Evolutionary conservation across 2,797 vertebrate genomes (phyloP), one percentile per base, ranked within the genome.

Genomic region (Dipus sagitta): DNA sequence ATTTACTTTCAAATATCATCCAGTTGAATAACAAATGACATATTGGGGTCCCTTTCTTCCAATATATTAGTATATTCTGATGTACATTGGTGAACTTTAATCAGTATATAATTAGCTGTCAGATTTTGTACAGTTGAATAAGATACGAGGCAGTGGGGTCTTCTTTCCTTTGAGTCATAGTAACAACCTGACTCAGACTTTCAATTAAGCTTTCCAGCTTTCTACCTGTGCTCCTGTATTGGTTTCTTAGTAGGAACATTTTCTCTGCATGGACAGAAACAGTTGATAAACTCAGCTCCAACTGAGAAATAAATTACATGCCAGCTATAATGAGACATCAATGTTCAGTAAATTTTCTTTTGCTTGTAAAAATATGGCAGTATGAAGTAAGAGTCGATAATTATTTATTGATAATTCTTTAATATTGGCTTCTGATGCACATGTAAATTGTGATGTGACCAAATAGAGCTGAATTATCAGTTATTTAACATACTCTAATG

Each of bases 301-400:
- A 87, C 98, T 94, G 98, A 95, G 98, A 98, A 98, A 98, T 98
- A 98, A 98, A 98, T 98, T 98, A 97, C 97, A 98, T 96, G 58
- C 97, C 97, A 96, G 96, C 95, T 95, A 91, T 98, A 98, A 98
- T 98, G 98, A 98, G 98, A 97, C 97, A 95, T 98, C 96, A 96
- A 58, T 75, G 92, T 98, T 98, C 96, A 93, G 97, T 96, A 97
- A 97, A 97, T 96, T 97, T 97, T 97, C 96, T 72, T 95, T 97
- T 97, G 97, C 96, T 97, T 97, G 94, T 75, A 32, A 95, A 95
- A 97, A 80, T 84, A 91, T 72, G 97, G 91, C 95, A 88, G 71
- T 54, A 4, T 96, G 86, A 96, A 92, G 96, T 95, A 96, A 94
- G 93, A 96, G 95, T 97, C 81, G 58, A 95, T 97, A 97, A 97